Base-by-base conservation (phyloP, 2,888 invertebrate genomes). In the Drosophila kanekoi region DNA sequence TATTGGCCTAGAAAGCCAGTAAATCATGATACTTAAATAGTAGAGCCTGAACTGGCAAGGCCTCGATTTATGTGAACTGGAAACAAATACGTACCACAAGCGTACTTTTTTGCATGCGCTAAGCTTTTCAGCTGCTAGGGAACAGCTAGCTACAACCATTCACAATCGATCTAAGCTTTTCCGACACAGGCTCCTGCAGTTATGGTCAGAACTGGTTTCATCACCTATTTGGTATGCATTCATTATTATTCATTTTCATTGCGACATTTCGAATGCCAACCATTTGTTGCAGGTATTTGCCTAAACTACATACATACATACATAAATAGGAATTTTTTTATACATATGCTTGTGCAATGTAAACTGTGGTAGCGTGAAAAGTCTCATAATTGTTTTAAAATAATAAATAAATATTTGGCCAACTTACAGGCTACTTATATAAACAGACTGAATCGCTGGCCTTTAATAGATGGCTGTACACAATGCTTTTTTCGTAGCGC, bases 131-230 rank as follows among this genome's bases (percentile, higher is more conserved):
- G 57, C 60, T 52, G 64, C 60, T 61, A 47, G 43, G 61, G 66
- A 68, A 67, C 71, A 45, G 40, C 56, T 45, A 23, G 47, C n/a
- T 23, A 35, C 13, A 45, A 48, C 59, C 60, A 70, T 61, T 62
- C 45, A 28, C 69, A 61, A 77, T 84, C 68, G 74, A 81, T 72
- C 68, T 81, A 43, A 20, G 44, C 3, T 40, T 16, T 60, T 56
- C 41, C 16, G 68, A 53, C 44, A 51, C 57, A 68, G 61, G 43
- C 79, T 79, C 72, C 73, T 84, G 43, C 56, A 47, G 63, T 66
- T 84, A 81, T 87, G 89, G 85, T 72, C 87, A 73, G 79, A 83
- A 84, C 83, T 67, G 88, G 83, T 83, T 83, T 89, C 83, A 71
- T 78, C 85, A 87, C 86, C 72, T 60, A 70, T 76, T 67, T 72